Evolutionary conservation across 2,113 vertebrate genomes (phyloP), one percentile per base, ranked within the genome.

Genomic region (Calypte anna): DNA sequence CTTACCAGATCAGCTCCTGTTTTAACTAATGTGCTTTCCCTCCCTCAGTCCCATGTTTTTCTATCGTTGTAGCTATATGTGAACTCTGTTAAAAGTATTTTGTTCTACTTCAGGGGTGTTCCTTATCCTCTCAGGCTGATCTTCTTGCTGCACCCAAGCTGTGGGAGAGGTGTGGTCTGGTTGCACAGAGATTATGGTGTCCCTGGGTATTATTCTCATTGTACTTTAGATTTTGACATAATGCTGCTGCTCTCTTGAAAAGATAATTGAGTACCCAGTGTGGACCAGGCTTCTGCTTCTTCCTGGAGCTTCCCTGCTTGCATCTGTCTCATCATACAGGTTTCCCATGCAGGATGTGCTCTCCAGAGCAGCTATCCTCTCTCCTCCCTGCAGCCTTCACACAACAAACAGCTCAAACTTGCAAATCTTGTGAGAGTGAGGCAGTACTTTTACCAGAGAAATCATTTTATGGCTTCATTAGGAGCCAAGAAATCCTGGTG

Each of bases 271-370:
- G 68, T 8, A 0, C 44, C 7, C 5, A 28, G 31, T 22, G 18
- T 30, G 50, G 28, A 19, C 15, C 46, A 63, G 64, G 38, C 15
- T 31, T 21, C 20, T 40, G 4, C 20, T 67, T 67, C 66, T 64
- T 36, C 8, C 0, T 9, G 79, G 63, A 62, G 44, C 33, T 69
- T 69, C 12, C 8, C 59, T 46, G 20, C 46, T 33, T 8, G 7
- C 25, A 17, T 59, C 27, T 11, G 9, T 33, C 33, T 33, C 33
- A 33, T 33, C 33, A 33, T 33, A 33, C 33, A 54, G 62, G 30
- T 2, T 12, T 38, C n/a, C 18, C 20, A 4, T 50, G 7, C 40
- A 63, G 88, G 38, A 20, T 3, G 0, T 0, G 2, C 6, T 38
- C n/a, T 76, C 9, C 33, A 17, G 30, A 46, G n/a, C 59, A 31